These are phyloP conservation scores for Tenrec ecaudatus DNA, from an alignment of 2,113 vertebrate species.

Conservation along the genomic window DNA sequence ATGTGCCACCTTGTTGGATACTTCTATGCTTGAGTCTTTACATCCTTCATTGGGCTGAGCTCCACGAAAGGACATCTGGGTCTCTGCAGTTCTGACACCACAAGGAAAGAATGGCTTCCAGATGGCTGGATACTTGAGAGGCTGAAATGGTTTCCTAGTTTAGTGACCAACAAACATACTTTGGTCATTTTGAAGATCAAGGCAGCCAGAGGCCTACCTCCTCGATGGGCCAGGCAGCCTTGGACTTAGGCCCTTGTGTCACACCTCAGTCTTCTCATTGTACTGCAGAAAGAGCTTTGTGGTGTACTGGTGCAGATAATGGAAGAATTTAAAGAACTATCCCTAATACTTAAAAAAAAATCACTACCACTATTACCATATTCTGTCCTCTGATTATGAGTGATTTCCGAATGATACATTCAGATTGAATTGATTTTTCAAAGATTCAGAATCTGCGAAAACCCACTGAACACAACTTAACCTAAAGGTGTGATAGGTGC, in stretches of 20 bases:
- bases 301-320: background rate
- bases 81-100: background rate
- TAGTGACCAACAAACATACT: background rate
- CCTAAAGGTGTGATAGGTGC: background rate
- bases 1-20: background rate
- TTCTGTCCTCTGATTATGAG: background rate
- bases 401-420: background rate
- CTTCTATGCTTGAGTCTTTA: background rate
- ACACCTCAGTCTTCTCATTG: background rate
- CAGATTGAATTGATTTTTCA: background rate
- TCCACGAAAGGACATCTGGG: background rate
- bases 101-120: background rate
- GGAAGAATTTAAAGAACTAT: background rate
- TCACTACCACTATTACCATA: background rate
- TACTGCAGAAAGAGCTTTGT: background rate
- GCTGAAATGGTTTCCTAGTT: background rate
- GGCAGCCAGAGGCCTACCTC: background rate
- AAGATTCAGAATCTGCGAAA: slow-evolving; percentile 16
- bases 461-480: background rate
- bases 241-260: background rate
- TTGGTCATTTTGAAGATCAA: background rate
- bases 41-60: background rate
- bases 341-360: background rate
- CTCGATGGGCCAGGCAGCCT: no score
- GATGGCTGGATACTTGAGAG: background rate